A percentile compares a stretch with the other conserved stretches of the same genome.
phyloP scores from a whole-genome alignment of 2,888 invertebrate genomes.

The Ecliptopera silaceata region DNA sequence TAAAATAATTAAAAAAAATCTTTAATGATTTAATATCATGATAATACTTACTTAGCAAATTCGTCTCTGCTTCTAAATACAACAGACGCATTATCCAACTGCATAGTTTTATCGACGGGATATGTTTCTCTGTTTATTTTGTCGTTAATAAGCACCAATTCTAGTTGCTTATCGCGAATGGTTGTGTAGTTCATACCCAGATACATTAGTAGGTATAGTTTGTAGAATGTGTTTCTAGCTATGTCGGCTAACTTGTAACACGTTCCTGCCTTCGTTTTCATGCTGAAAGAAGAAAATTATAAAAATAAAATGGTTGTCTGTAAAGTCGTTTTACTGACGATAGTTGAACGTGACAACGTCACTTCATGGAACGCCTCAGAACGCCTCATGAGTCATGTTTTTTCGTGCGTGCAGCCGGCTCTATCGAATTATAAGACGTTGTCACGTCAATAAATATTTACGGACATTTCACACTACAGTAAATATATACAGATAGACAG shows the following conservation, averaged over 20 bases:
- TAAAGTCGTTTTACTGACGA: too few relatives aligned
- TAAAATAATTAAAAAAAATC: too few relatives aligned
- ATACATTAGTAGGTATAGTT: slow-evolving; percentile 70
- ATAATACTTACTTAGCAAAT: slow-evolving; percentile 64
- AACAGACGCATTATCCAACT: slow-evolving; percentile 62
- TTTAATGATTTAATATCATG: too few relatives aligned
- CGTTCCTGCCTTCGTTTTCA: slow-evolving; percentile 55
- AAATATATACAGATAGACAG: too few relatives aligned
- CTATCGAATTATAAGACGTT: too few relatives aligned
- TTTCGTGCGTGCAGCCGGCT: too few relatives aligned
- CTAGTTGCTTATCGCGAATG: slow-evolving; percentile 67
- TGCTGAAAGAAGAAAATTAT: slow-evolving; percentile 50
- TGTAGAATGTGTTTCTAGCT: slow-evolving; percentile 55
- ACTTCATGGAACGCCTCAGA: too few relatives aligned
- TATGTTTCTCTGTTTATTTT: slow-evolving; percentile 62
- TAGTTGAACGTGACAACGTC: too few relatives aligned
- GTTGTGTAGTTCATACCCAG: slow-evolving; percentile 65
- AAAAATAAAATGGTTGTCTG: too few relatives aligned
- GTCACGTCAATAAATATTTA: too few relatives aligned
- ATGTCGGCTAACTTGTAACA: slow-evolving; percentile 65
- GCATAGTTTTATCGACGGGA: slow-evolving; percentile 59
- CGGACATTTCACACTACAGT: too few relatives aligned
- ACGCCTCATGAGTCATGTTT: too few relatives aligned
- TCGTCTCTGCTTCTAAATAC: slow-evolving; percentile 63
- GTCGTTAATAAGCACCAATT: slow-evolving; percentile 61